Evolutionary conservation across 2,113 vertebrate genomes (phyloP), one percentile per base, ranked within the genome.

Genomic region (Microtus oregoni): DNA sequence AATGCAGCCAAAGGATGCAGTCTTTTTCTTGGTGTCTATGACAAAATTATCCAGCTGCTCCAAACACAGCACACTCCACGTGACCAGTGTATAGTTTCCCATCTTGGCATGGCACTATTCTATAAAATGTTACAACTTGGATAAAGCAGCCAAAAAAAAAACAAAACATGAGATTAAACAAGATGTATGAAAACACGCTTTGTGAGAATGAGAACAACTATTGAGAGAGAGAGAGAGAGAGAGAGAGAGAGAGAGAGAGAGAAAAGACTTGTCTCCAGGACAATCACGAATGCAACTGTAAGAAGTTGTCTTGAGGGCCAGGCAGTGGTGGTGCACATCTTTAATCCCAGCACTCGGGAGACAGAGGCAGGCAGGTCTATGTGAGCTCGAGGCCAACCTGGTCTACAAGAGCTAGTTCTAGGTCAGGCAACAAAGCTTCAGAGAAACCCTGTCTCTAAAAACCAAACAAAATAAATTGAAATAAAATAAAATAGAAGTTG

Each of bases 131-230:
- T 92, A 92, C 92, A 89, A 92, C 94, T 89, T 88, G 55, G 52
- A 91, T 86, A 70, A 0, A 24, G 17, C 63, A 95, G 95, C 89
- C 91, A 98, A 58, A 58, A 67, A 63, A 68, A 32, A 61, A 61
- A 97, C 5, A 78, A 94, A 96, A 95, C 86, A 96, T 30, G n/a
- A 88, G 94, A 86, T 91, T 95, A 93, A 97, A 97, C 94, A 47
- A 96, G 41, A 94, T 97, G 85, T 85, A 94, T 91, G 35, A 96
- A 97, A 96, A 86, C 65, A 92, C 72, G 67, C 44, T 72, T 72
- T 89, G 67, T 0, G 0, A 95, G 32, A 83, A 83, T 85, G 41
- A 95, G 76, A 90, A 94, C 7, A 77, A 61, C 65, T 91, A 95
- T 65, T 67, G 79, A 94, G 94, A 92, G 50, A 12, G 14, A 77